phyloP scores from a whole-genome alignment of 2,888 invertebrate species.

The Coremacera marginata region DNA sequence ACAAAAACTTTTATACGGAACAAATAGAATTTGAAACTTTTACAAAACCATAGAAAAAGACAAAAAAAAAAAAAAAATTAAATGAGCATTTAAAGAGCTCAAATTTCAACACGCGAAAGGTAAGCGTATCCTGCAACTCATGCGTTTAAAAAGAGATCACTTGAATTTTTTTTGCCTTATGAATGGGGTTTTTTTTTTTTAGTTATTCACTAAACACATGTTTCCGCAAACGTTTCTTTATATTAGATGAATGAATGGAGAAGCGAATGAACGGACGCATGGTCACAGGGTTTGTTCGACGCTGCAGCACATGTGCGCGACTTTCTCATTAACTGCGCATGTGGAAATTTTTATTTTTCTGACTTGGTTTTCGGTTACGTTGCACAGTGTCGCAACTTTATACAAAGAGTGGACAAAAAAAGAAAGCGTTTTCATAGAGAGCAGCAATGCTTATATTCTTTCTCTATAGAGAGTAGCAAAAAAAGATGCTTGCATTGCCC shows the following conservation, averaged over 20 bases:
- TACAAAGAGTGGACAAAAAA: too few species aligned
- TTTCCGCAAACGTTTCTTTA: conserved; percentile 37
- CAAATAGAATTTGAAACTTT: conserved; percentile 27
- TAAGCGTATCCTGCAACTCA: neutral
- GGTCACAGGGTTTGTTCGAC: neutral
- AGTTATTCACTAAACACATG: conserved; percentile 26
- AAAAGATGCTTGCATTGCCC: too few species aligned
- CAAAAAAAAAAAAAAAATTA: neutral
- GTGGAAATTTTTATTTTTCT: conserved; percentile 19
- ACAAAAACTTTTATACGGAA: neutral
- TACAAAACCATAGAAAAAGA: too few species aligned
- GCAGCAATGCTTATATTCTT: too few species aligned
- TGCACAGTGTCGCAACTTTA: too few species aligned
- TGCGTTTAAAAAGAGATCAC: neutral
- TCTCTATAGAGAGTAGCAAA: too few species aligned
- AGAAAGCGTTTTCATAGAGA: too few species aligned
- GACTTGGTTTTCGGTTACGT: conserved; percentile 3
- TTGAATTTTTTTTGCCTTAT: conserved; percentile 10
- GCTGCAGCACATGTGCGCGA: conserved; percentile 1
- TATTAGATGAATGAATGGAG: neutral
- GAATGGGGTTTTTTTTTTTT: neutral
- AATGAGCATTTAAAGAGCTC: conserved; percentile 9
- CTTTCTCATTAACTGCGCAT: conserved; percentile 17
- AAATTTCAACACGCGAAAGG: conserved; percentile 13
- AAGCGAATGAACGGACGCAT: neutral